These are phyloP conservation scores for Halcyon chelicuti DNA, from an alignment of 2,797 vertebrate species.

Conservation along the genomic window DNA sequence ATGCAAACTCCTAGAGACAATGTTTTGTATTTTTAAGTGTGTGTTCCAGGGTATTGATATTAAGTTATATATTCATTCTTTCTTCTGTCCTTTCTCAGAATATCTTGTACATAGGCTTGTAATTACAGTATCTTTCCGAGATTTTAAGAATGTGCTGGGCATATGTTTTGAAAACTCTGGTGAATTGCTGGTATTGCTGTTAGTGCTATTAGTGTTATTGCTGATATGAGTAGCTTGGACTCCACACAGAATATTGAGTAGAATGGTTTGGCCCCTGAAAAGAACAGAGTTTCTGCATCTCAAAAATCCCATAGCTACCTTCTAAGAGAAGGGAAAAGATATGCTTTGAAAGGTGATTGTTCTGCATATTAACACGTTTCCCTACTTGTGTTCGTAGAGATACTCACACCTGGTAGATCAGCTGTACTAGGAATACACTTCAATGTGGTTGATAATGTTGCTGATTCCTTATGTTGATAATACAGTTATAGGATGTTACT, in stretches of 20 bases:
- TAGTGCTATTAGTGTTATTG: background rate
- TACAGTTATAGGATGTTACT: background rate
- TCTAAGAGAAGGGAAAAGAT: background rate
- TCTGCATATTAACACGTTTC: background rate
- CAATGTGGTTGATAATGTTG: background rate
- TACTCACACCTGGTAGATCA: background rate
- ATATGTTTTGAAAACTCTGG: background rate
- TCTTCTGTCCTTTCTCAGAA: background rate
- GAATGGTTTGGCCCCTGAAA: background rate
- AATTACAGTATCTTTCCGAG: background rate
- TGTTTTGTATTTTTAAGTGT: conserved; percentile 1
- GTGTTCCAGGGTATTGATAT: background rate
- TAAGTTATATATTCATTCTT: background rate
- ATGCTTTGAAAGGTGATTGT: background rate
- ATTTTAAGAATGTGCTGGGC: background rate
- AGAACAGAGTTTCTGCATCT: background rate
- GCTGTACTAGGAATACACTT: background rate
- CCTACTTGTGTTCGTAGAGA: background rate
- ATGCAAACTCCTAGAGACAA: background rate
- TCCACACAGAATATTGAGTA: background rate
- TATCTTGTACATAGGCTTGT: background rate
- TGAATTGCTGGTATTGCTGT: background rate
- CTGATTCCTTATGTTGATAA: background rate
- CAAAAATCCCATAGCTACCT: background rate
- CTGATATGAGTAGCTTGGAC: background rate